These are phyloP conservation scores for Pteruthius melanotis DNA, from an alignment of 2,113 vertebrate species.

Conservation along the genomic window DNA sequence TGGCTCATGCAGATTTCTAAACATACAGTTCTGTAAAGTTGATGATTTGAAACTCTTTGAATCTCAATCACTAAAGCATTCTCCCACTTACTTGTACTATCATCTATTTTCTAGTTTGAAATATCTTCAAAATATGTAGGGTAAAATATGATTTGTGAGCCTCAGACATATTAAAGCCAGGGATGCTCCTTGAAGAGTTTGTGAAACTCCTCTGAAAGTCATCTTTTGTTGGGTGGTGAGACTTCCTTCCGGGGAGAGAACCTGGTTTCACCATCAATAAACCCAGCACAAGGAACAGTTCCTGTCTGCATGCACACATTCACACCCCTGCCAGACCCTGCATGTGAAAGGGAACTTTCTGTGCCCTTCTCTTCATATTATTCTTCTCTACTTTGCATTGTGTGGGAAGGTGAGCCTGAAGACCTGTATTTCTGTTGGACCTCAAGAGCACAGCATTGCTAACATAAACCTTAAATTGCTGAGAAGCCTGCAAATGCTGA, in stretches of 20 bases:
- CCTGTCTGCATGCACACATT: not conserved
- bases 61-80: not conserved
- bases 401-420: not conserved
- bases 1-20: not conserved
- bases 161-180: not conserved
- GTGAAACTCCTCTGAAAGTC: not conserved
- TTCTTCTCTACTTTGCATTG: not conserved
- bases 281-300: not conserved
- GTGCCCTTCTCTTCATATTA: fast-evolving
- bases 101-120: not conserved
- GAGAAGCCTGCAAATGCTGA: constrained; percentile 14
- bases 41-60: not conserved
- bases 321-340: not conserved
- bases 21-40: not conserved
- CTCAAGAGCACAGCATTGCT: not conserved
- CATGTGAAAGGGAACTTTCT: not conserved
- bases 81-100: not conserved
- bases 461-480: not conserved
- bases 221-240: not conserved
- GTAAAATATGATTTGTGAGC: not conserved
- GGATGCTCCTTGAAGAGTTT: not conserved
- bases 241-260: not conserved
- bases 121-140: not conserved
- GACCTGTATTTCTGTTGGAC: not conserved
- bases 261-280: not conserved